Conservation (phyloP, 2,113 vertebrate species). For the Stomatorhinus ivindoensis region DNA sequence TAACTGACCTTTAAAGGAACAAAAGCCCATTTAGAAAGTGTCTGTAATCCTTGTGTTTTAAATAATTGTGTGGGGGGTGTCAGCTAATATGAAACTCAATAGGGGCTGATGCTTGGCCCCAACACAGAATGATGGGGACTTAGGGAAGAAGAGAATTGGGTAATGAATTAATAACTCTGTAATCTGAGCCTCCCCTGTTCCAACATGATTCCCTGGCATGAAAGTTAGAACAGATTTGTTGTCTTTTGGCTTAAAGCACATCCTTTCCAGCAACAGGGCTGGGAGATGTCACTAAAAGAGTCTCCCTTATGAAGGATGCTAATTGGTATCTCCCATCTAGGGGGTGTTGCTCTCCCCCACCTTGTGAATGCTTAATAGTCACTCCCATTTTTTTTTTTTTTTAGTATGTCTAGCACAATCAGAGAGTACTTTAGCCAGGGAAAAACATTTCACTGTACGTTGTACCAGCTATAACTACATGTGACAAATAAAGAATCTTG, state of each 20-base stretch:
- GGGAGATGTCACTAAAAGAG: not conserved
- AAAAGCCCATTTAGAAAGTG: slow-evolving; percentile 31
- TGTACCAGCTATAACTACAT: no score
- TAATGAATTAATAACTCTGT: slow-evolving; percentile 57
- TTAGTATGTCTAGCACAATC: no score
- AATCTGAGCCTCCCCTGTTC: slow-evolving; percentile 24
- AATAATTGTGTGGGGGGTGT: slow-evolving; percentile 44
- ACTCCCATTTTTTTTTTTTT: no score
- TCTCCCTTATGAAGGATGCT: no score
- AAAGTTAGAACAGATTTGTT: slow-evolving; percentile 8
- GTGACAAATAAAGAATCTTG: no score
- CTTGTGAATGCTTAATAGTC: no score
- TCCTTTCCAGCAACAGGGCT: not conserved
- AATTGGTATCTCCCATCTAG: not conserved
- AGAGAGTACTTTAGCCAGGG: no score
- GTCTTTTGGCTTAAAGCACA: not conserved
- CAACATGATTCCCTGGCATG: not conserved
- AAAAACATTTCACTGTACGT: no score
- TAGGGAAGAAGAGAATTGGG: slow-evolving; percentile 51
- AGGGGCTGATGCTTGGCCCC: slow-evolving; percentile 20
- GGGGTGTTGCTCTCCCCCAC: not conserved
- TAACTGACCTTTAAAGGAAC: slow-evolving; percentile 29
- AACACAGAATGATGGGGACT: slow-evolving; percentile 19
- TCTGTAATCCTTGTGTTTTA: slow-evolving; percentile 45
- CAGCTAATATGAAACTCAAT: slow-evolving; percentile 18